These are phyloP conservation scores for Aldabrachelys gigantea DNA, from an alignment of 2,113 vertebrate genomes.

Conservation along the genomic window DNA sequence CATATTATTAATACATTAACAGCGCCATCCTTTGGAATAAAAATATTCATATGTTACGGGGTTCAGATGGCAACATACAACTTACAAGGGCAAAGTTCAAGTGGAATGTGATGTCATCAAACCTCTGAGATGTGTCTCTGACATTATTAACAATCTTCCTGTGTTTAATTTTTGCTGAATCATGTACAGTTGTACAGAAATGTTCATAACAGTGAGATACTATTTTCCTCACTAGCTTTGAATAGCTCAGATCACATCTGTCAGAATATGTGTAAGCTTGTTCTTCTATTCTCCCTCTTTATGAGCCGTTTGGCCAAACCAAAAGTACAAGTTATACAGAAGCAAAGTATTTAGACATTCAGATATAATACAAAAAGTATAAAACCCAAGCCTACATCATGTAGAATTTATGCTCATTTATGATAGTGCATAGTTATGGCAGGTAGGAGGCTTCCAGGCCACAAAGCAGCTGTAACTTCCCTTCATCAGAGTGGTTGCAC, in stretches of 20 bases:
- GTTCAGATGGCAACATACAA: background rate
- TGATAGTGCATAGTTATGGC: background rate
- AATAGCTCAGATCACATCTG: background rate
- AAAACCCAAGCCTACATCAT: background rate
- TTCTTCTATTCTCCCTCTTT: background rate
- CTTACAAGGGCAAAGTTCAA: background rate
- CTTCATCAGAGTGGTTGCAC: background rate
- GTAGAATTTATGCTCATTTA: background rate
- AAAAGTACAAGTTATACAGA: background rate
- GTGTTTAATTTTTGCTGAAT: background rate
- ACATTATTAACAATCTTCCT: background rate
- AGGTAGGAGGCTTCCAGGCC: background rate
- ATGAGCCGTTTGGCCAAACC: background rate
- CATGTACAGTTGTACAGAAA: background rate
- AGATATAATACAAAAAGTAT: background rate
- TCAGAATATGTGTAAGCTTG: background rate
- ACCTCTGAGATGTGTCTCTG: background rate
- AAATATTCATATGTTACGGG: background rate
- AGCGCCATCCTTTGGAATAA: conserved; percentile 38
- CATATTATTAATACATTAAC: background rate
- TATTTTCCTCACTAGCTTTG: background rate
- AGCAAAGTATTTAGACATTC: background rate
- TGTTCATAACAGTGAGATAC: background rate
- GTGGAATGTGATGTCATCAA: background rate
- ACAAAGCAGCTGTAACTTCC: background rate